Base-by-base conservation (phyloP, 1,140 invertebrate genomes). In the Lucilia cuprina region DNA sequence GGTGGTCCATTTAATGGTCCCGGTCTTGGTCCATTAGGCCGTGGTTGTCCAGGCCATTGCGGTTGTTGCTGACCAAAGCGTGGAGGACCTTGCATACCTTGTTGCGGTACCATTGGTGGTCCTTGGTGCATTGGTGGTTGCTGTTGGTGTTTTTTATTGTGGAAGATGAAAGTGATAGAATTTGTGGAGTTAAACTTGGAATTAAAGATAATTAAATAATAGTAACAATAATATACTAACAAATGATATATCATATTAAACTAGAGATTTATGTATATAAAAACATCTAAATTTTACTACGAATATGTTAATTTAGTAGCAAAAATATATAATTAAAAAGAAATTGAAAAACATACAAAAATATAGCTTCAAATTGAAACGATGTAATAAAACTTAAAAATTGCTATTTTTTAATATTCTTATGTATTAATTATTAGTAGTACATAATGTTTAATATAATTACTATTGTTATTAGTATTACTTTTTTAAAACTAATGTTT, bases 21-120 rank as follows among this genome's bases (percentile, higher is more conserved):
- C 87, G 94, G 93, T 93, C 95, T 94, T 2, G 95, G 94, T 10
- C 95, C 94, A 85, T 94, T 94, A 87, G 94, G 93, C 34, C 93
- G 91, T 19, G 92, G 92, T 35, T 92, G 93, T 70, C 92, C 93
- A 90, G 84, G 92, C 90, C 90, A 85, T 94, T 94, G 85, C 92
- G 87, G 87, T 86, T 91, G 90, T 84, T 89, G 85, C 86, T 87
- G 89, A 65, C 87, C 89, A 87, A 89, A 91, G 65, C 90, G 91
- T 78, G 93, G 92, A 75, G 93, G 93, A 60, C 92, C 91, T 85
- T 93, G 93, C 85, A 92, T 92, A 80, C 88, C 87, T 84, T 89
- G 88, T 85, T 90, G 89, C 25, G 88, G 87, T 82, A 88, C 89
- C 86, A 86, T 86, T 21, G 85, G 86, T 85, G 89, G 87, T 55